A percentile compares a stretch with the other conserved stretches of the same genome.
Evolutionary conservation across 2,113 vertebrate genomes (phyloP).

Genomic region (Cyprinodon tularosa): DNA sequence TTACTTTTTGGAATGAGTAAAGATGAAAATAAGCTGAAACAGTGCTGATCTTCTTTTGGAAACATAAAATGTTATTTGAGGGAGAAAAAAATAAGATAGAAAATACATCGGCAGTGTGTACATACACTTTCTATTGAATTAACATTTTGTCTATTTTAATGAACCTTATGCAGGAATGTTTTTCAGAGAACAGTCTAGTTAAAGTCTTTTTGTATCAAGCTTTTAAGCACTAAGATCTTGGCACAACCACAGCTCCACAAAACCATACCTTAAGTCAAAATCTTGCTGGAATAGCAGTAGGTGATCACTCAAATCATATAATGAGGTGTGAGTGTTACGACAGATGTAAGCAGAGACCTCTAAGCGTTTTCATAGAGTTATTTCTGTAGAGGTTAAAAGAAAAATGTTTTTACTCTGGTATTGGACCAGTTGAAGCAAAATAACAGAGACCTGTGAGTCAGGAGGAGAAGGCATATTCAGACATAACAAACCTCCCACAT

Average conservation of each 20-base stretch:
- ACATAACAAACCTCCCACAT: slow-evolving; percentile 63
- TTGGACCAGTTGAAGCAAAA: slow-evolving; percentile 38
- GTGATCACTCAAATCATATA: slow-evolving; percentile 37
- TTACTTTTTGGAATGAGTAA: background rate
- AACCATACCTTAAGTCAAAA: slow-evolving; percentile 23
- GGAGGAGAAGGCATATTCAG: slow-evolving; percentile 43
- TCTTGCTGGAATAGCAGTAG: slow-evolving; percentile 26
- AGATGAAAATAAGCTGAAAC: background rate
- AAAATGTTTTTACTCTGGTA: slow-evolving; percentile 44
- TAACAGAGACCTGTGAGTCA: slow-evolving; percentile 61
- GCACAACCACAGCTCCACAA: slow-evolving; percentile 19
- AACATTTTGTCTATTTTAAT: background rate
- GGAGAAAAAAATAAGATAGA: background rate
- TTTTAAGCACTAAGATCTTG: background rate
- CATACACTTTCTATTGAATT: background rate
- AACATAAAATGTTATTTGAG: background rate
- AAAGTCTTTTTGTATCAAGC: slow-evolving; percentile 13
- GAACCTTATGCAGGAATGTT: background rate
- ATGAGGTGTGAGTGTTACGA: slow-evolving; percentile 14
- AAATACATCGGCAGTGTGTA: background rate
- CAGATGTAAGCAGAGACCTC: slow-evolving; percentile 39
- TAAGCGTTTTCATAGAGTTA: slow-evolving; percentile 46
- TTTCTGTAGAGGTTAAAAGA: slow-evolving; percentile 46
- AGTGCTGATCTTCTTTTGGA: background rate
- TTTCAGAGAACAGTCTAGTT: background rate